Percentiles rank a stretch among this genome's conserved stretches.
phyloP scores from a whole-genome alignment of 2,113 vertebrate genomes.

The Cavia porcellus region DNA sequence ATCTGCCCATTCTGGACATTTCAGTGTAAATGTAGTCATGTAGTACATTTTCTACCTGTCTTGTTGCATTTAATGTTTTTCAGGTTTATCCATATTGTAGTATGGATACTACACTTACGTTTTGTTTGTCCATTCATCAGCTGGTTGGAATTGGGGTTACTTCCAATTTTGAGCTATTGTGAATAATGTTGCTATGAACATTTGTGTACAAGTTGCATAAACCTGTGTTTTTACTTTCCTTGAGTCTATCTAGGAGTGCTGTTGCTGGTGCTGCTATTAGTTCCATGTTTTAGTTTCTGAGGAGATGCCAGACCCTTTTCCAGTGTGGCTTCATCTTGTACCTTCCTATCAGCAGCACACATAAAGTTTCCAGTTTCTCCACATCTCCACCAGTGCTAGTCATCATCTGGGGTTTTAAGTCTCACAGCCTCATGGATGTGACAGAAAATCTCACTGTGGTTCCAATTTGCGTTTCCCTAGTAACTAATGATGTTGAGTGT shows the following conservation, averaged over 20 bases:
- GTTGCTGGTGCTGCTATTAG: not conserved
- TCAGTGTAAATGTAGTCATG: not conserved
- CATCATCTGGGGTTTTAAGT: not conserved
- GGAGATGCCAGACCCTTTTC: not conserved
- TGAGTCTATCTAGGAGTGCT: not conserved
- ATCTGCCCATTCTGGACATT: not conserved
- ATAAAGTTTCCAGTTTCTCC: not conserved
- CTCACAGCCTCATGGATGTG: not conserved
- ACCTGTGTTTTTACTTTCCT: not conserved
- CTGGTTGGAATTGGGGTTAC: not conserved
- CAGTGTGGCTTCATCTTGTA: not conserved
- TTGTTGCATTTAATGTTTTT: not conserved
- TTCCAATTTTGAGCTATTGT: not conserved
- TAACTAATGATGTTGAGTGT: not conserved
- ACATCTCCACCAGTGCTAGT: not conserved
- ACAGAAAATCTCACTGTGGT: not conserved
- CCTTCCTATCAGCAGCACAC: not conserved
- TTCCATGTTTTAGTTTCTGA: not conserved
- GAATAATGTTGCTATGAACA: not conserved
- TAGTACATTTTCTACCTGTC: not conserved
- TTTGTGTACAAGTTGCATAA: not conserved
- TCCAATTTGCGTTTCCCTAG: not conserved
- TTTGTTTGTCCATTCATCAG: not conserved
- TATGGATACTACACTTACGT: not conserved
- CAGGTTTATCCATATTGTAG: not conserved